Conservation (phyloP, 2,113 vertebrate species). For the Dipodomys merriami region DNA sequence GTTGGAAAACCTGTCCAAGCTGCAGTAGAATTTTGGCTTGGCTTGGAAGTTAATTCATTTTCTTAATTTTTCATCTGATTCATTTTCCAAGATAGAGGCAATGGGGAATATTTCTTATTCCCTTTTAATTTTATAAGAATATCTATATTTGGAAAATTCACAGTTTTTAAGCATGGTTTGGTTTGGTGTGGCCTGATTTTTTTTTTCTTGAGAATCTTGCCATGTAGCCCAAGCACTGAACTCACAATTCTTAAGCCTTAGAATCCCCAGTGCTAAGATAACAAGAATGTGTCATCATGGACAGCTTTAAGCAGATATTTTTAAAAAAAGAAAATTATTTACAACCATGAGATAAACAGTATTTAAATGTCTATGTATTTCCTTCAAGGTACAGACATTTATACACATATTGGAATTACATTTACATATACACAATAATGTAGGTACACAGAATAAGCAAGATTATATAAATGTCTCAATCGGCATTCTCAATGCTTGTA, state of each 20-base stretch:
- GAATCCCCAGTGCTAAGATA: too few species aligned
- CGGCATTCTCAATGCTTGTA: background rate
- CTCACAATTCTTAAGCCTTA: too few species aligned
- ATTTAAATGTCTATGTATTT: background rate
- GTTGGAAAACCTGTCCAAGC: background rate
- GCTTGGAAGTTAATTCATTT: background rate
- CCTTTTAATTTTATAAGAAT: constrained; percentile 7
- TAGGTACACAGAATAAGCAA: background rate
- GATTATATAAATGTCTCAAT: background rate
- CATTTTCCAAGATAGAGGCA: background rate
- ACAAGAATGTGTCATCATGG: too few species aligned
- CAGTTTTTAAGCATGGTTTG: too few species aligned
- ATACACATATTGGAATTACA: background rate
- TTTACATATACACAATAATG: background rate
- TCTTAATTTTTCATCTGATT: background rate
- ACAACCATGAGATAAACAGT: background rate
- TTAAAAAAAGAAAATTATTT: background rate
- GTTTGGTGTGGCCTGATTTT: too few species aligned
- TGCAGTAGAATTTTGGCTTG: background rate
- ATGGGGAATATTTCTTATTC: background rate
- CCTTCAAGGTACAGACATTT: background rate
- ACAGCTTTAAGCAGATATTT: background rate
- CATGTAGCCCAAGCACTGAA: too few species aligned
- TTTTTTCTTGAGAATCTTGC: too few species aligned
- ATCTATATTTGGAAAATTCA: background rate